Conservation (phyloP, 2,113 vertebrate genomes). For the Melozone crissalis region DNA sequence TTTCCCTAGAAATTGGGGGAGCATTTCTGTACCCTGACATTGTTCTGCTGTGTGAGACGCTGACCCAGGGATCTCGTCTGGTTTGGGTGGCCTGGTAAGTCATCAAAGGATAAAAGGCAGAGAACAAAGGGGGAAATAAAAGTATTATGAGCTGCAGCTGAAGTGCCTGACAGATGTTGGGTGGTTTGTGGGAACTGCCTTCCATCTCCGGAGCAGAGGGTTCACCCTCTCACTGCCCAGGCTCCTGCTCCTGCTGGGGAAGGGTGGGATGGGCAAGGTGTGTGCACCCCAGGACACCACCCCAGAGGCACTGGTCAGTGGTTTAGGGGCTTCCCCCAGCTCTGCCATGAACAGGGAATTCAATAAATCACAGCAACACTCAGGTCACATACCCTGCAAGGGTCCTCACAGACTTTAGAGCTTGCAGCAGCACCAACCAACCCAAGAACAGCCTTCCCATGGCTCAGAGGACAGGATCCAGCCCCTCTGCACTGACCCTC, state of each 20-base stretch:
- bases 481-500: neutral
- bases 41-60: neutral
- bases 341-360: neutral
- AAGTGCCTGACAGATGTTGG: neutral
- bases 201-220: neutral
- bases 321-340: neutral
- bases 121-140: conserved; percentile 2
- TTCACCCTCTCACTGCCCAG: neutral
- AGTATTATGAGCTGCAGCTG: conserved; percentile 4
- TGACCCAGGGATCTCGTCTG: neutral
- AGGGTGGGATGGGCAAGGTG: neutral
- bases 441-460: accelerated
- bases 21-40: neutral
- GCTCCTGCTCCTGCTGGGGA: neutral
- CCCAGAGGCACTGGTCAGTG: neutral
- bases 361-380: neutral
- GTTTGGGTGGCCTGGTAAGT: neutral
- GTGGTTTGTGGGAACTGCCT: neutral
- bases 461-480: neutral
- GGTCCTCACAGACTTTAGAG: neutral
- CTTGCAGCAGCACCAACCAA: neutral
- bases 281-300: neutral
- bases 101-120: neutral
- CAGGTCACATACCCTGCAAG: neutral
- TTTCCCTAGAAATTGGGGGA: neutral